Conservation (phyloP, 2,113 vertebrate species). For the Pelodiscus sinensis region DNA sequence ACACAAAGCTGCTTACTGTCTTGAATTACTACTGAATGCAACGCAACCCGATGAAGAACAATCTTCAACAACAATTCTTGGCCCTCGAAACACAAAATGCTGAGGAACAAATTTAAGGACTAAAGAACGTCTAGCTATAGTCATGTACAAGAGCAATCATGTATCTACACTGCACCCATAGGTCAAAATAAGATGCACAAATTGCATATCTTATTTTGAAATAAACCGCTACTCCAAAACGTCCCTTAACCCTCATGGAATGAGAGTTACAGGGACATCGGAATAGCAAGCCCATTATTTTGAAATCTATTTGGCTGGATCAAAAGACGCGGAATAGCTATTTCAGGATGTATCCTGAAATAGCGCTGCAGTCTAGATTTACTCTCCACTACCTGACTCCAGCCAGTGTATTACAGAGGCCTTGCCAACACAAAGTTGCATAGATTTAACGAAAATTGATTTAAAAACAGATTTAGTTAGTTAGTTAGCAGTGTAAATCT, state of each 20-base stretch:
- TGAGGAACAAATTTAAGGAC: background rate
- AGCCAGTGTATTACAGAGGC: background rate
- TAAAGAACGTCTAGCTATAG: background rate
- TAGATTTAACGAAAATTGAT: fast-evolving
- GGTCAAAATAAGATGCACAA: too few relatives aligned
- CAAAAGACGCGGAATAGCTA: too few relatives aligned
- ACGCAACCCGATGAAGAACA: background rate
- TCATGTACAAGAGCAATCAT: background rate
- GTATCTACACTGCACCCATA: too few relatives aligned
- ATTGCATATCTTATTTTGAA: too few relatives aligned
- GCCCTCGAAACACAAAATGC: fast-evolving
- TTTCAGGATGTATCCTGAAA: too few relatives aligned
- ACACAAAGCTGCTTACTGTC: background rate
- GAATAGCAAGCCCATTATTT: too few relatives aligned
- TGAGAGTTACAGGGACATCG: too few relatives aligned
- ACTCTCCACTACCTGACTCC: background rate
- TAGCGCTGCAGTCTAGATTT: too few relatives aligned
- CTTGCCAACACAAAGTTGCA: background rate
- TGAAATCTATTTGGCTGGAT: too few relatives aligned
- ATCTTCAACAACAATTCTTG: fast-evolving
- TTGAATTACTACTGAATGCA: background rate
- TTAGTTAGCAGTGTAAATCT: background rate
- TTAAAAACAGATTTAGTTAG: fast-evolving
- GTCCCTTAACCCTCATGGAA: too few relatives aligned
- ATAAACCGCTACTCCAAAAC: too few relatives aligned